Percentiles rank a stretch among this genome's conserved stretches.
These are phyloP conservation scores for Andrena minutula DNA, from an alignment of 2,888 invertebrate species.

Conservation along the genomic window DNA sequence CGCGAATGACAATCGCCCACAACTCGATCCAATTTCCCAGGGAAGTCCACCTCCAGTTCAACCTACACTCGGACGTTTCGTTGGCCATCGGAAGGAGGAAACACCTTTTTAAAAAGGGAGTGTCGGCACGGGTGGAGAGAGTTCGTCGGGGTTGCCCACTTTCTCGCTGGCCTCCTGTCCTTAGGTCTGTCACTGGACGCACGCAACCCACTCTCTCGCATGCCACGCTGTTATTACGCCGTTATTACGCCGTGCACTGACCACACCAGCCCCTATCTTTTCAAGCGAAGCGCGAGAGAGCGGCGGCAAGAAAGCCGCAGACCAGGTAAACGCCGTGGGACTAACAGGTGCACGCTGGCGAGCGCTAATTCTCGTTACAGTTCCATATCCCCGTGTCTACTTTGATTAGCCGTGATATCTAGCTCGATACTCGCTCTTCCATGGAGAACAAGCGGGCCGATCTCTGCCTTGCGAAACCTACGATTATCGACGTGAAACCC, in stretches of 20 bases:
- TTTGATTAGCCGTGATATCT: not conserved
- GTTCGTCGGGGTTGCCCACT: conserved; percentile 50
- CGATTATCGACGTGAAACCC: not conserved
- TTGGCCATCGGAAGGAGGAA: conserved; percentile 67
- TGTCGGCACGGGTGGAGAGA: conserved; percentile 59
- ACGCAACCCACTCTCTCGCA: conserved; percentile 79
- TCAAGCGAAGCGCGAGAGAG: conserved; percentile 51
- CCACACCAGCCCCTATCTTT: conserved; percentile 68
- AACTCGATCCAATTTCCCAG: not conserved
- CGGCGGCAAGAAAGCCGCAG: conserved; percentile 46
- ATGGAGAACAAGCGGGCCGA: not conserved
- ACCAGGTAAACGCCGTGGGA: conserved; percentile 51
- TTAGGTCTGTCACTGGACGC: conserved; percentile 81
- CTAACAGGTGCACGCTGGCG: conserved; percentile 53
- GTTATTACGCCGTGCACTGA: conserved; percentile 76
- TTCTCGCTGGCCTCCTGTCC: conserved; percentile 81
- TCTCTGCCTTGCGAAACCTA: not conserved
- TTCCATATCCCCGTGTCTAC: conserved; percentile 28
- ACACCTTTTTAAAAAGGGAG: conserved; percentile 73
- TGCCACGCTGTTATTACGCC: conserved; percentile 79
- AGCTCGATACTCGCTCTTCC: not conserved
- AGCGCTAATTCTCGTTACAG: conserved; percentile 40
- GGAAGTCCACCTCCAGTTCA: too few relatives aligned
- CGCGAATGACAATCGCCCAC: not conserved
- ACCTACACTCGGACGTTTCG: not conserved